These are phyloP conservation scores for Trachurus trachurus DNA, from an alignment of 2,797 vertebrate species.

Conservation along the genomic window DNA sequence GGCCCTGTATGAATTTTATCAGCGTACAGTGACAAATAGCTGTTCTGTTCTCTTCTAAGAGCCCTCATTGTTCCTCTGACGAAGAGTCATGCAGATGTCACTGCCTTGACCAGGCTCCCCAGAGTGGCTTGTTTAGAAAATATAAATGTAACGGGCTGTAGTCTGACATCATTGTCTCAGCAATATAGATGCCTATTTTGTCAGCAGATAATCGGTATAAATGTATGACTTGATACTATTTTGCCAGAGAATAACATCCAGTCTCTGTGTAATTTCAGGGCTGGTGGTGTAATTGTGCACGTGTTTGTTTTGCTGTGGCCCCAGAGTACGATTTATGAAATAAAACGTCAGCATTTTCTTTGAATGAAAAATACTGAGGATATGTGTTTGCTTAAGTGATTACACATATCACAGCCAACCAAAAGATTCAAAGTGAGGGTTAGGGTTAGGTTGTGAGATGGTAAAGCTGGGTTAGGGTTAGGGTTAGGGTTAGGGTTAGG, in stretches of 20 bases:
- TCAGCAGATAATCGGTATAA: constrained; percentile 75
- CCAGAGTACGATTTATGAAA: constrained; percentile 4
- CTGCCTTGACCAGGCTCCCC: constrained; percentile 71
- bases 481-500: too few relatives aligned
- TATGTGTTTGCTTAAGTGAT: constrained; percentile 13
- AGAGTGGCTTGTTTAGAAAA: constrained; percentile 77
- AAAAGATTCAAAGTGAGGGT: neutral
- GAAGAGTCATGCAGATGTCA: constrained; percentile 81
- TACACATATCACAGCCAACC: neutral
- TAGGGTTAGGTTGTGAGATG: too few relatives aligned
- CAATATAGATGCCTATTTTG: constrained; percentile 76
- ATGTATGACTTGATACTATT: constrained; percentile 78
- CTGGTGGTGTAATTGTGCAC: constrained; percentile 18
- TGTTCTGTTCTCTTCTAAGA: constrained; percentile 87
- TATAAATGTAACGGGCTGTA: constrained; percentile 78
- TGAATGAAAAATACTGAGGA: neutral
- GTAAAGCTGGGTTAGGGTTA: too few relatives aligned
- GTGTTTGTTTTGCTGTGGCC: constrained; percentile 6
- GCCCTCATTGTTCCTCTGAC: constrained; percentile 81
- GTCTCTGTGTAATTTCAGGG: constrained; percentile 39
- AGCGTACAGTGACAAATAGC: constrained; percentile 88
- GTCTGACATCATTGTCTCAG: constrained; percentile 81
- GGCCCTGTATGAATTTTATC: constrained; percentile 84
- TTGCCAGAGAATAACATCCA: constrained; percentile 61
- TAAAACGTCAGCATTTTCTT: constrained; percentile 30